These are phyloP conservation scores for Hemithea aestivaria DNA, from an alignment of 2,888 invertebrate genomes.

Conservation along the genomic window DNA sequence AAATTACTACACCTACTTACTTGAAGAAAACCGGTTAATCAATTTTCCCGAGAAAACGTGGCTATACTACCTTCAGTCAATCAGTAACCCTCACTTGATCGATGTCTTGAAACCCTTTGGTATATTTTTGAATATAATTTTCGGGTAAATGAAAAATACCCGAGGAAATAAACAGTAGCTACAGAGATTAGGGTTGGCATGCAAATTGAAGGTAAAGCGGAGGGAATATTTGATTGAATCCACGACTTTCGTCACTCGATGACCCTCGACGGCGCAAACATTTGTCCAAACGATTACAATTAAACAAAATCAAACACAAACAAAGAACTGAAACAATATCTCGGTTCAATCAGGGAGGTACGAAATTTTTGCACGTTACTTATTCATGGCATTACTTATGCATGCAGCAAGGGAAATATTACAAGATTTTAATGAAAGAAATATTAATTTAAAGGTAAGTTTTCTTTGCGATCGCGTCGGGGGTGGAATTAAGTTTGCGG, in stretches of 20 bases:
- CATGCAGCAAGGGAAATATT: conserved; percentile 80
- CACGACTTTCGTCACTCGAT: conserved; percentile 17
- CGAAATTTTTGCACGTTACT: conserved; percentile 68
- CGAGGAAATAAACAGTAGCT: conserved; percentile 1
- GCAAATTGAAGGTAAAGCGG: too few relatives aligned
- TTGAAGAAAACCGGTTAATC: too few relatives aligned
- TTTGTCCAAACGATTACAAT: conserved; percentile 28
- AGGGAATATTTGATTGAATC: conserved; percentile 14
- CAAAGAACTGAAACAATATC: conserved; percentile 27
- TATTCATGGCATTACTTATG: conserved; percentile 79
- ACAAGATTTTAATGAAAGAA: conserved; percentile 81
- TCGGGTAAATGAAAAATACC: conserved; percentile 1
- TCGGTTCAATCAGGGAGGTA: conserved; percentile 45
- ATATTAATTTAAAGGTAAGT: conserved; percentile 78
- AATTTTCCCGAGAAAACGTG: too few relatives aligned
- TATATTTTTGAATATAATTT: conserved; percentile 2
- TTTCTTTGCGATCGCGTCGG: conserved; percentile 65
- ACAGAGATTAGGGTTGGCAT: neutral
- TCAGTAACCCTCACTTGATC: conserved; percentile 3
- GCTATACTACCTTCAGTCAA: conserved; percentile 1
- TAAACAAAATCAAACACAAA: conserved; percentile 27
- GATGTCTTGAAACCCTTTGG: conserved; percentile 5
- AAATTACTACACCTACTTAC: too few relatives aligned
- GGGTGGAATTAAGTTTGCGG: conserved; percentile 63
- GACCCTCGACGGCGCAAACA: conserved; percentile 25